Base-by-base conservation (phyloP, 2,888 invertebrate species). In the Priocnemis perturbator region DNA sequence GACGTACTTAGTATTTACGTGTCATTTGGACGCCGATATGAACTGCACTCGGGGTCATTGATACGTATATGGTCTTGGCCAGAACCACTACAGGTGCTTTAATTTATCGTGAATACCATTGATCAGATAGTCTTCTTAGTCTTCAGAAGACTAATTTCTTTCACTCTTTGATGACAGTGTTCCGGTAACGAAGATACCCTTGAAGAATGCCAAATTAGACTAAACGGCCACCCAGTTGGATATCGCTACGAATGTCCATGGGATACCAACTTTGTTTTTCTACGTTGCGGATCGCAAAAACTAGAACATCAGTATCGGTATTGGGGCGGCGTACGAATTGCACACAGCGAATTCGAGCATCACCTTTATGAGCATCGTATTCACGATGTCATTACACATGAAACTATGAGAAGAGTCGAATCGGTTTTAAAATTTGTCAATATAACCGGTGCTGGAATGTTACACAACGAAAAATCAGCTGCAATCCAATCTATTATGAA, bases 321-420 rank as follows among this genome's bases (percentile, higher is more conserved):
- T 85, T 99, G 99, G 99, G 99, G 99, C 52, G 99, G 99, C 45
- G 94, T 99, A 73, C 92, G 98, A 71, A 98, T 98, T 87, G 94
- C 97, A 0, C 94, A 96, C 86, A 93, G 95, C 2, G 95, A 96
- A 87, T 97, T 97, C 87, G 98, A 98, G 87, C 95, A 96, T 87
- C 93, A 95, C 74, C 89, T 95, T 1, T 96, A 95, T 85, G 94
- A 95, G 79, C 93, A 95, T 81, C 92, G 96, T 64, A 93, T 96
- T 66, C 96, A 96, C 83, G 95, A 96, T 82, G 92, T 94, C 7
- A 92, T 94, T 58, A 95, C 96, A 0, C 96, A 96, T 80, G 93
- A 93, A 73, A 93, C 93, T 0, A 89, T 93, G 60, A 92, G 91
- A 58, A 91, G 92, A 73, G 91, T 93, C 23, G 94, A 95, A 82